Evolutionary conservation across 2,113 vertebrate genomes (phyloP), one percentile per base, ranked within the genome.

Genomic region (Ariopsis seemanni): DNA sequence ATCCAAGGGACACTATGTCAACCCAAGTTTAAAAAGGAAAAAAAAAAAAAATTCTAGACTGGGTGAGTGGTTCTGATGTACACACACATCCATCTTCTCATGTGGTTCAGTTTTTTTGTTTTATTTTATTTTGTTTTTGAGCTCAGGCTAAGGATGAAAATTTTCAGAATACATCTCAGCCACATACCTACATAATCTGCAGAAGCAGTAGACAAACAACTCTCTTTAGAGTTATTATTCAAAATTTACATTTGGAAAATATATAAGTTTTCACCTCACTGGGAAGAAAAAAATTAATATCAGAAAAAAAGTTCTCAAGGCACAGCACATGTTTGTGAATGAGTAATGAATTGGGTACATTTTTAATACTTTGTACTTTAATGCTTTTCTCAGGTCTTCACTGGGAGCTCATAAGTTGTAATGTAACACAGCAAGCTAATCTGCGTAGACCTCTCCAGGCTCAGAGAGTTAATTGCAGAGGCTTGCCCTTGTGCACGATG

Each of bases 401-500:
- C 80, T 87, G 55, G 20, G 91, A 90, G 90, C 89, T 57, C 84
- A 86, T 87, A 69, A 79, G 50, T 93, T 89, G 82, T 89, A 89
- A 85, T 11, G 30, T 88, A 89, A 79, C 57, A 42, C 42, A 18
- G 71, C 60, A 17, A 91, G 90, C 91, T 89, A 87, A 88, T 86
- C 71, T 63, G 67, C 62, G 72, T 63, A 60, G 53, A 83, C 88
- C 90, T 87, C 89, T 87, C 88, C 85, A 84, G 91, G 90, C 91
- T 91, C 87, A 48, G 87, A 91, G 92, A 89, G 92, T 93, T 95
- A 95, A 95, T 94, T 93, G 92, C 90, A 90, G 89, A 91, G 94
- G 90, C 90, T 92, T 93, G 92, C 91, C 92, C 91, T 94, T 89
- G 89, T 92, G 94, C 94, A 91, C 91, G 94, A 92, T 96, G 95